Evolutionary conservation across 1,140 invertebrate genomes (phyloP).

Genomic region (Micrasema longulum): DNA sequence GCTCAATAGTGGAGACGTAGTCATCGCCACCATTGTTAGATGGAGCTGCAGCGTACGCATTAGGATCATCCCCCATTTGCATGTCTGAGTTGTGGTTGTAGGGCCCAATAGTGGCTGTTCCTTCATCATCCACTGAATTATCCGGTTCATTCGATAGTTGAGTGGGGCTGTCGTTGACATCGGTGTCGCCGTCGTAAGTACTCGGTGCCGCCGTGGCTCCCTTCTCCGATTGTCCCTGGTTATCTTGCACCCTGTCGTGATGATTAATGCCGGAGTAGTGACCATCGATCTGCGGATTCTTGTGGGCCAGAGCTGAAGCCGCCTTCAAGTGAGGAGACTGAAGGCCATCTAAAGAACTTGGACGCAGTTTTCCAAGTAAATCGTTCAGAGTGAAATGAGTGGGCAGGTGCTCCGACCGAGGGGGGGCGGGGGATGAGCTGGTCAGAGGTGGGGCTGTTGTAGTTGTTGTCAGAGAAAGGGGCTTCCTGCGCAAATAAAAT

Average conservation of each 20-base stretch:
- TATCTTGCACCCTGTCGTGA: slow-evolving; percentile 62
- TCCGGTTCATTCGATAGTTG: slow-evolving; percentile 55
- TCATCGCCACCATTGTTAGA: slow-evolving; percentile 58
- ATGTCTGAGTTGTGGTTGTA: slow-evolving; percentile 66
- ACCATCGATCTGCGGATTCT: slow-evolving; percentile 65
- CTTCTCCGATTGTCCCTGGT: slow-evolving; percentile 57
- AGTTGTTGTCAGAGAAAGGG: slow-evolving; percentile 68
- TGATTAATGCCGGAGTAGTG: slow-evolving; percentile 65
- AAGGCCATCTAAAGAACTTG: slow-evolving; percentile 66
- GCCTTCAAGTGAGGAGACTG: slow-evolving; percentile 65
- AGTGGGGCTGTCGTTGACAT: slow-evolving; percentile 58
- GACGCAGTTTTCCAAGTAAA: slow-evolving; percentile 66
- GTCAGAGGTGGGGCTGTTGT: slow-evolving; percentile 67
- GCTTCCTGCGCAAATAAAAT: slow-evolving; percentile 60
- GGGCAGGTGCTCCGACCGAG: slow-evolving; percentile 66
- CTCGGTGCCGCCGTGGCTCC: slow-evolving; percentile 51
- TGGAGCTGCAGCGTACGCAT: slow-evolving; percentile 60
- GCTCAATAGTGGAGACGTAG: slow-evolving; percentile 69
- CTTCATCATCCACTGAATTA: slow-evolving; percentile 58
- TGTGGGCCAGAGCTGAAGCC: slow-evolving; percentile 57
- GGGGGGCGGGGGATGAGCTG: slow-evolving; percentile 65
- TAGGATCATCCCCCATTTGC: slow-evolving; percentile 68
- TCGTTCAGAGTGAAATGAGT: slow-evolving; percentile 67
- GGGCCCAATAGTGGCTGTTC: slow-evolving; percentile 65
- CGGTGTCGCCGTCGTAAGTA: slow-evolving; percentile 61